These are phyloP conservation scores for Ranitomeya imitator DNA, from an alignment of 2,113 vertebrate species.

Conservation along the genomic window DNA sequence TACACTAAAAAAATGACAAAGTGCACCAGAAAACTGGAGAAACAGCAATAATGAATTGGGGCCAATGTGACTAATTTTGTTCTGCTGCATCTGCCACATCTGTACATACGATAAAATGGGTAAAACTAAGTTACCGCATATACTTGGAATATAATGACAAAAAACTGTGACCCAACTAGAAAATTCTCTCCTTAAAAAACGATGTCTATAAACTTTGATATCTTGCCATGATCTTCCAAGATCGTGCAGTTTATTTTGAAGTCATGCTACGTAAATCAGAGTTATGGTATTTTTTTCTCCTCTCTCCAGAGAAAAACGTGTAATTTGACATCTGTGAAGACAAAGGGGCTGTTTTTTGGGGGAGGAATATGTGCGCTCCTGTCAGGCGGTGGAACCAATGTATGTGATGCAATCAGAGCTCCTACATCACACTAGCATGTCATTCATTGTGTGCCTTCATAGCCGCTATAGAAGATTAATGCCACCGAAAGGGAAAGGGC, in stretches of 20 bases:
- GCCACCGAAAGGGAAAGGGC: conserved; percentile 80
- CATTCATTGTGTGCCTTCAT: conserved; percentile 69
- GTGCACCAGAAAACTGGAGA: too few species aligned
- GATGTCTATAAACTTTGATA: conserved; percentile 33
- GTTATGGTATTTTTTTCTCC: conserved; percentile 26
- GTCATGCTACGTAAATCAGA: conserved; percentile 57
- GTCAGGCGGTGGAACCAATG: conserved; percentile 60
- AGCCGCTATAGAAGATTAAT: conserved; percentile 75
- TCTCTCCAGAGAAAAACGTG: conserved; percentile 50
- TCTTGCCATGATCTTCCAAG: conserved; percentile 41
- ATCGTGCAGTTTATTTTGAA: conserved; percentile 58
- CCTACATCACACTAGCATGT: conserved; percentile 73
- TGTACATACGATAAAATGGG: not conserved
- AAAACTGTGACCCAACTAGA: not conserved
- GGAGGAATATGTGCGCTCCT: conserved; percentile 46
- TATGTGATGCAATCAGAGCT: conserved; percentile 74
- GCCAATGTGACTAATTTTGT: not conserved
- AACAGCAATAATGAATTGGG: too few species aligned
- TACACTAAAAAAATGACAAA: too few species aligned
- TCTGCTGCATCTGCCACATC: not conserved
- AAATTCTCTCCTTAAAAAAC: conserved; percentile 38
- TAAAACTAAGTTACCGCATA: not conserved
- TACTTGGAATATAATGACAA: not conserved
- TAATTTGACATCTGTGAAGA: conserved; percentile 56
- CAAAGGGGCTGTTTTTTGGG: conserved; percentile 25